Evolutionary conservation across 1,140 invertebrate genomes (phyloP).

Genomic region (Drosophila arizonae): DNA sequence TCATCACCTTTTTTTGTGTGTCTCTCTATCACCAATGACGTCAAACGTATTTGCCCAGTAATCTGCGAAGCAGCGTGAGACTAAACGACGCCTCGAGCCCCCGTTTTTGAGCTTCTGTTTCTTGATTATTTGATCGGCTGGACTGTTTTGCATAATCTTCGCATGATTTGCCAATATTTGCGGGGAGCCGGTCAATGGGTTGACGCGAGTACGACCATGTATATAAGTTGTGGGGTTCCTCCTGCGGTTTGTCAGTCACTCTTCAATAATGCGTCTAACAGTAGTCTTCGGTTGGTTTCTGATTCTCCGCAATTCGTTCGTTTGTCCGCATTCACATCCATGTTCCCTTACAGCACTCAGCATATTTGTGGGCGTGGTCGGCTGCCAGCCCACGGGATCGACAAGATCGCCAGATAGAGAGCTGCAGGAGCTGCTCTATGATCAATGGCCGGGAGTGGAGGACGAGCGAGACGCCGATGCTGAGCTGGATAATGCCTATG

Average conservation of each 20-base stretch:
- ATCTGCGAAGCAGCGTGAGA: constrained; percentile 40
- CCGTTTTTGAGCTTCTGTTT: constrained; percentile 33
- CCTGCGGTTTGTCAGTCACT: constrained; percentile 42
- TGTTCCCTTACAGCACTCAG: constrained; percentile 19
- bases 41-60: constrained; percentile 58
- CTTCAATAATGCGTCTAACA: constrained; percentile 22
- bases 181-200: constrained; percentile 23
- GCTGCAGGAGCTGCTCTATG: constrained; percentile 30
- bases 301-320: neutral
- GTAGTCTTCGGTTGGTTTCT: constrained; percentile 29
- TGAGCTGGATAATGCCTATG: constrained; percentile 54
- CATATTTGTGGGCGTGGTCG: constrained; percentile 12
- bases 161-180: constrained; percentile 6
- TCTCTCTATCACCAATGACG: constrained; percentile 40
- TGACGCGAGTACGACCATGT: constrained; percentile 9
- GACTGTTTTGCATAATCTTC: constrained; percentile 31
- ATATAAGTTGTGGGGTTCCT: constrained; percentile 60
- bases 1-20: neutral
- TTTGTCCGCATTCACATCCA: neutral
- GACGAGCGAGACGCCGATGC: constrained; percentile 60
- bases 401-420: neutral
- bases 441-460: constrained; percentile 22
- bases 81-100: constrained; percentile 71
- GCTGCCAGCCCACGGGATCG: neutral
- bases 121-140: constrained; percentile 25